A percentile compares a stretch with the other conserved stretches of the same genome.
Evolutionary conservation across 2,888 invertebrate species (phyloP).

Genomic region (Coleophora flavipennella): DNA sequence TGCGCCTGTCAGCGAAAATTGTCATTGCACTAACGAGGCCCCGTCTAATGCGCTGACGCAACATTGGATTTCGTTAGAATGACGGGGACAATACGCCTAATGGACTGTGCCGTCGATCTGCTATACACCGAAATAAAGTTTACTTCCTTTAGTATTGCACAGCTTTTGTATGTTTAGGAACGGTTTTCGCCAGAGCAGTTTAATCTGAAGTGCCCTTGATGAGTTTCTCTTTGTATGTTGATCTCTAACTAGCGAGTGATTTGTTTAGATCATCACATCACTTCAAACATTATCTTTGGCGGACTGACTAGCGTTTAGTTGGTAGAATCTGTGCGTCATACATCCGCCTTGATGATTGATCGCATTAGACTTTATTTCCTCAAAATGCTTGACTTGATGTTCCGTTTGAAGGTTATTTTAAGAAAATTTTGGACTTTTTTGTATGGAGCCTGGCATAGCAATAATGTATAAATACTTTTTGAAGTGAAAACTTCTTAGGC

Average conservation of each 20-base stretch:
- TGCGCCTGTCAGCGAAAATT: slow-evolving; percentile 29
- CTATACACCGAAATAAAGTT: slow-evolving; percentile 7
- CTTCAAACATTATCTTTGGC: too few relatives aligned
- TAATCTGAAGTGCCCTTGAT: too few relatives aligned
- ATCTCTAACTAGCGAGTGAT: too few relatives aligned
- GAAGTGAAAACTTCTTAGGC: too few relatives aligned
- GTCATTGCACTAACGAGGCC: slow-evolving; percentile 36
- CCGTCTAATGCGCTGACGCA: slow-evolving; percentile 41
- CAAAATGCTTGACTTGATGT: neutral
- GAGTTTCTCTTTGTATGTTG: too few relatives aligned
- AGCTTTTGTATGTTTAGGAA: slow-evolving; percentile 8
- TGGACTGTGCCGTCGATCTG: slow-evolving; percentile 35
- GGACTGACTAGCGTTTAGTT: too few relatives aligned
- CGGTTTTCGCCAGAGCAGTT: neutral
- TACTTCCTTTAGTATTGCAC: slow-evolving; percentile 12
- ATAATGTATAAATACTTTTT: too few relatives aligned
- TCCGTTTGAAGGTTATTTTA: too few relatives aligned
- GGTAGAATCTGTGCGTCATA: slow-evolving; percentile 12
- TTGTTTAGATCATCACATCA: too few relatives aligned
- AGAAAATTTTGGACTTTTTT: too few relatives aligned
- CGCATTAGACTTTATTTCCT: slow-evolving; percentile 7
- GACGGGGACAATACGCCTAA: slow-evolving; percentile 48
- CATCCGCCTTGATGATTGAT: slow-evolving; percentile 18
- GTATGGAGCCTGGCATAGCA: too few relatives aligned
- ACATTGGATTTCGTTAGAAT: slow-evolving; percentile 50